Percentiles rank a stretch among this genome's conserved stretches.
phyloP scores from a whole-genome alignment of 2,888 invertebrate genomes.

The Eremobia ochroleuca region DNA sequence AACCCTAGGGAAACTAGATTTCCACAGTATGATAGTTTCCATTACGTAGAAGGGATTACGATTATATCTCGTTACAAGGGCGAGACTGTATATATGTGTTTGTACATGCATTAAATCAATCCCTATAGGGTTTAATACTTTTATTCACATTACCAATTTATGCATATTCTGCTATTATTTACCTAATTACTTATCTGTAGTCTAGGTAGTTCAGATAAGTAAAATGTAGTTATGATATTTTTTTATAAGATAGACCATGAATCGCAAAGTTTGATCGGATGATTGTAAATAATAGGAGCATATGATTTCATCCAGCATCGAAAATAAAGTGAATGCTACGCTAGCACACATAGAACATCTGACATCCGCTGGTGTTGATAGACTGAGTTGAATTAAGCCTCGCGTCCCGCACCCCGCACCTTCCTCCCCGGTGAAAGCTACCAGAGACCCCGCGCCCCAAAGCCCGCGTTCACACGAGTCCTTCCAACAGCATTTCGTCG shows the following conservation, averaged over 20 bases:
- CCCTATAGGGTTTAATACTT: neutral
- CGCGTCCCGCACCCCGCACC: constrained; percentile 32
- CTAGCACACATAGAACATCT: constrained; percentile 47
- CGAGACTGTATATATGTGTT: neutral
- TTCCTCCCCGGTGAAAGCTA: constrained; percentile 62
- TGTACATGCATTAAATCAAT: too few species aligned
- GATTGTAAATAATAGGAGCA: neutral
- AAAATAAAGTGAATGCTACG: constrained; percentile 40
- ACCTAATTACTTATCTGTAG: neutral
- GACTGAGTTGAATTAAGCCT: constrained; percentile 20
- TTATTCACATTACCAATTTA: neutral
- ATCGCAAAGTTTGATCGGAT: neutral
- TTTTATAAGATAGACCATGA: neutral
- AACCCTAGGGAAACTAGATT: constrained; percentile 37
- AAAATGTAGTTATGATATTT: too few species aligned
- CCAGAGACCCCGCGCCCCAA: constrained; percentile 38
- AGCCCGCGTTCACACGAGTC: constrained; percentile 48
- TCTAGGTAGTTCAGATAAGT: too few species aligned
- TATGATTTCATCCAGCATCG: neutral
- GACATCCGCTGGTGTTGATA: constrained; percentile 53
- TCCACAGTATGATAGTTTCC: constrained; percentile 14
- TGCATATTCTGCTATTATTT: neutral
- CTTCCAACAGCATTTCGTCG: constrained; percentile 47
- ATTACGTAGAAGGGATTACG: neutral
- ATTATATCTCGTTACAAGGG: constrained; percentile 11